Conservation (phyloP, 2,113 vertebrate genomes). For the Recurvirostra avosetta region DNA sequence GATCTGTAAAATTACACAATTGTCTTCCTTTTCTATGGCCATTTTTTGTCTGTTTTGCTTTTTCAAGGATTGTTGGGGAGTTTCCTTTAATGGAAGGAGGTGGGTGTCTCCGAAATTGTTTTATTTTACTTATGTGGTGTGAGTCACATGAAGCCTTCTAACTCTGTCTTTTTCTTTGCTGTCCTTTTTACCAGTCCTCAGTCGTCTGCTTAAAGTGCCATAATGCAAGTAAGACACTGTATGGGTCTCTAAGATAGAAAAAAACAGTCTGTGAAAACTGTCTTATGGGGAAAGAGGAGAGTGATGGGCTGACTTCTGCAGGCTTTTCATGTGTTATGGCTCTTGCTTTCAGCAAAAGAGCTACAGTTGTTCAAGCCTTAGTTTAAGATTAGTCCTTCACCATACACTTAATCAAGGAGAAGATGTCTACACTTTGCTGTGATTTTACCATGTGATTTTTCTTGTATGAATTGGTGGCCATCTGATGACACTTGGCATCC, state of each 20-base stretch:
- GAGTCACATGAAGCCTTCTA: conserved; percentile 40
- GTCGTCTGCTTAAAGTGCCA: neutral
- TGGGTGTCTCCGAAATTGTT: conserved; percentile 32
- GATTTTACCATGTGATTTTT: neutral
- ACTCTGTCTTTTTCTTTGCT: conserved; percentile 21
- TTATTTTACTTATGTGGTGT: neutral
- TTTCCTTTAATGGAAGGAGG: conserved; percentile 51
- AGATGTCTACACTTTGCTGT: neutral
- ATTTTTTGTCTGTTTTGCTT: neutral
- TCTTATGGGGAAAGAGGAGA: neutral
- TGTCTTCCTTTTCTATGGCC: neutral
- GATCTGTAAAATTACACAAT: neutral
- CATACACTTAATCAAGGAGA: neutral
- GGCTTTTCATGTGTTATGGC: neutral
- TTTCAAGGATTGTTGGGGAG: neutral
- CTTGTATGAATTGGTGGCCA: neutral
- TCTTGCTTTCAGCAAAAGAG: neutral
- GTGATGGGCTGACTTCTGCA: neutral
- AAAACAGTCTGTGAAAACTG: neutral
- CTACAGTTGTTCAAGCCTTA: neutral
- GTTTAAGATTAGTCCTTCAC: neutral
- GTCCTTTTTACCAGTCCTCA: neutral
- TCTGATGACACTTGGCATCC: neutral
- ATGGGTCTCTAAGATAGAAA: neutral
- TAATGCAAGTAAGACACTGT: neutral